Evolutionary conservation across 2,888 invertebrate species (phyloP).

Genomic region (Pseudococcus jackbeardsleyi): DNA sequence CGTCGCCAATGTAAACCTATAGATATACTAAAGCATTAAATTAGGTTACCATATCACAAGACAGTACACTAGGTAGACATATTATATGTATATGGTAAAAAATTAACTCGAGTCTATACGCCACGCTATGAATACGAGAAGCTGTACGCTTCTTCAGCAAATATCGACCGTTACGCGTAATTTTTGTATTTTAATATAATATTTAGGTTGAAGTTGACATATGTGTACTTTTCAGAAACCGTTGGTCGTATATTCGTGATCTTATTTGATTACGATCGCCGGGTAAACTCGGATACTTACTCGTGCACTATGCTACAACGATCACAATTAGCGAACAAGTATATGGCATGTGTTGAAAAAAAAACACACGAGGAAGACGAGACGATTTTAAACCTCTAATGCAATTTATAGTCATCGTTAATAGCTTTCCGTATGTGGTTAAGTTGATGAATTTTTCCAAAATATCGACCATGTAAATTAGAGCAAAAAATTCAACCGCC

Average conservation of each 20-base stretch:
- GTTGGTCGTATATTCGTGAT: conserved; percentile 50
- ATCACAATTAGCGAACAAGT: conserved; percentile 41
- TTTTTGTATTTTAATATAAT: conserved; percentile 42
- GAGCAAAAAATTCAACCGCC: conserved; percentile 48
- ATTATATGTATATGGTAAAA: background rate
- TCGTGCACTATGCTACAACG: conserved; percentile 20
- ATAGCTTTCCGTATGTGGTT: background rate
- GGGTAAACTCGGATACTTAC: conserved; percentile 5
- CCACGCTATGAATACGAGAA: background rate
- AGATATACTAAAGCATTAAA: background rate
- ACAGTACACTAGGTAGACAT: background rate
- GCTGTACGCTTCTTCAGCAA: background rate
- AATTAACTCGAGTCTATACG: background rate
- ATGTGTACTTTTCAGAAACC: conserved; percentile 41
- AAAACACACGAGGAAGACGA: background rate
- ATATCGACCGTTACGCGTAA: conserved; percentile 33
- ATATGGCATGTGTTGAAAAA: conserved; percentile 7
- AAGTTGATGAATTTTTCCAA: conserved; percentile 10
- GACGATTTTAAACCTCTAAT: background rate
- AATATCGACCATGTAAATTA: conserved; percentile 34
- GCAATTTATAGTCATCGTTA: background rate
- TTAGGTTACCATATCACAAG: conserved; percentile 24
- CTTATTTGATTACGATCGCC: conserved; percentile 44
- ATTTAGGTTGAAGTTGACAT: conserved; percentile 43
- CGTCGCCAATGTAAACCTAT: too few species aligned